Conservation (phyloP, 2,113 vertebrate species). For the Trachemys scripta region DNA sequence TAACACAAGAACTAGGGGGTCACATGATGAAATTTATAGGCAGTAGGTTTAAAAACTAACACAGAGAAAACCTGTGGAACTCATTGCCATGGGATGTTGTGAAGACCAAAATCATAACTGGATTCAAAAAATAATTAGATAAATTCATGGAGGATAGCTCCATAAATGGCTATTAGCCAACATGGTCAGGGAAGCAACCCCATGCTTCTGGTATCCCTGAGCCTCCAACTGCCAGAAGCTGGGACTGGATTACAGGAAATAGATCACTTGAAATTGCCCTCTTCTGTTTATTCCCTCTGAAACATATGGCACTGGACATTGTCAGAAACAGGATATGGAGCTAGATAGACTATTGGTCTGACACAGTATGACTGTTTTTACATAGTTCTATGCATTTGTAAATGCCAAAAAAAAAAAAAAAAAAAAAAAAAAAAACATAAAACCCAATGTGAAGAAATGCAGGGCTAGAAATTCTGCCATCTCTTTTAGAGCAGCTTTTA, state of each 20-base stretch:
- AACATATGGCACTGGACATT: background rate
- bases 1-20: background rate
- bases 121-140: background rate
- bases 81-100: background rate
- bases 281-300: background rate
- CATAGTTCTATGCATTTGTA: constrained; percentile 9
- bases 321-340: background rate
- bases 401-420: constrained; percentile 47
- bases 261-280: background rate
- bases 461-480: constrained; percentile 17
- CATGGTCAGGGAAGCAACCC: background rate
- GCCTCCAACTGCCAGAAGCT: background rate
- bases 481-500: constrained; percentile 46
- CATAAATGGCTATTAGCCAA: background rate
- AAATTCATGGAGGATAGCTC: background rate
- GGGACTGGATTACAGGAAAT: background rate
- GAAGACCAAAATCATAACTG: background rate
- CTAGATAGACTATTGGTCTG: background rate
- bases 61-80: background rate
- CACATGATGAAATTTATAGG: background rate
- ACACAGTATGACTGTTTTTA: background rate
- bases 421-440: constrained; percentile 16
- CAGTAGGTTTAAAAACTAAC: background rate
- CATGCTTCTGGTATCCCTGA: background rate
- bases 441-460: background rate